Evolutionary conservation across 2,888 invertebrate genomes (phyloP).

Genomic region (Sinotaia quadrata): DNA sequence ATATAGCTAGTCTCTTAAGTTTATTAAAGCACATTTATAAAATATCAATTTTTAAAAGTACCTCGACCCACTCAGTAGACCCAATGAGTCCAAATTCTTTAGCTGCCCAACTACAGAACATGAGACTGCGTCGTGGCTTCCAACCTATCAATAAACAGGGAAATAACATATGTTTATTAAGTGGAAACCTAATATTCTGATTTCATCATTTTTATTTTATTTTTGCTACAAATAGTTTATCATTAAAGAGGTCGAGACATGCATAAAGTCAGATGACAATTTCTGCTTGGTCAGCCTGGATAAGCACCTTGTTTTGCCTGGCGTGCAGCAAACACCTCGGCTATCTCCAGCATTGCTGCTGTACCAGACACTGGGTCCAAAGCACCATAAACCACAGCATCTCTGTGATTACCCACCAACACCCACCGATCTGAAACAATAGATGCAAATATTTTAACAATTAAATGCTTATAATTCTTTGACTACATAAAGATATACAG

Average conservation of each 20-base stretch:
- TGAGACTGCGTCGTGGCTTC: constrained; percentile 66
- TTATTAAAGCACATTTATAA: no score
- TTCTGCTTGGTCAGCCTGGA: neutral
- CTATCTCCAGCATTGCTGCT: constrained; percentile 43
- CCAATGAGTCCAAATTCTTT: constrained; percentile 74
- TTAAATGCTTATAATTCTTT: no score
- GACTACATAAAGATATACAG: no score
- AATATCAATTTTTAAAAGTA: no score
- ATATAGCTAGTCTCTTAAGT: no score
- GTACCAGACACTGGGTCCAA: constrained; percentile 48
- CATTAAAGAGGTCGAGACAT: neutral
- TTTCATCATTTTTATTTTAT: no score
- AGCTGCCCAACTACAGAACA: constrained; percentile 74
- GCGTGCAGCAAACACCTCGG: constrained; percentile 37
- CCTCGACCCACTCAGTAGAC: constrained; percentile 74
- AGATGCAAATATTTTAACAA: no score
- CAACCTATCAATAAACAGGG: constrained; percentile 29
- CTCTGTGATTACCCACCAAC: constrained; percentile 50
- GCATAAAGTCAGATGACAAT: neutral
- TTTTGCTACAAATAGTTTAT: no score
- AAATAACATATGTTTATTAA: neutral
- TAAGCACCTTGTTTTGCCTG: constrained; percentile 33
- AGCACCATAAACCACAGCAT: constrained; percentile 50
- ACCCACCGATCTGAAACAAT: constrained; percentile 48
- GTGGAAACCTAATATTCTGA: no score